A percentile compares a stretch with the other conserved stretches of the same genome.
Evolutionary conservation across 2,888 invertebrate genomes (phyloP).

Genomic region (Quadriops clusia): DNA sequence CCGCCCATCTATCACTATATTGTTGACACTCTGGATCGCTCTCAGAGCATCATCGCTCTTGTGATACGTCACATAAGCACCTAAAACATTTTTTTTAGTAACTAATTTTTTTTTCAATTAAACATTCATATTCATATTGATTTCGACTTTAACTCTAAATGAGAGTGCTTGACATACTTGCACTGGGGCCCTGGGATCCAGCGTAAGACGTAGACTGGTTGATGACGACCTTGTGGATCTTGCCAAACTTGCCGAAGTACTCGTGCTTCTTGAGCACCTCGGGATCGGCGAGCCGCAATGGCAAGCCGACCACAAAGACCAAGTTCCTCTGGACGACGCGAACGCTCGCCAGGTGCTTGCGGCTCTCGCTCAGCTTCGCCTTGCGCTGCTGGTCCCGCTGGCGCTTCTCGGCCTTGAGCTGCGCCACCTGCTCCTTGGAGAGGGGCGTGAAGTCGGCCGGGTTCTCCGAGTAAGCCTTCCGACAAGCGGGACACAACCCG

Average conservation of each 20-base stretch:
- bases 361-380: slow-evolving; percentile 89
- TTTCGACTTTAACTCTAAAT: no score
- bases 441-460: slow-evolving; percentile 98
- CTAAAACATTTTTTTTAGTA: no score
- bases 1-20: slow-evolving; percentile 89
- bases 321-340: slow-evolving; percentile 98
- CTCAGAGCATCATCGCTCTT: slow-evolving; percentile 84
- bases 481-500: slow-evolving; percentile 96
- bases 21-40: slow-evolving; percentile 96
- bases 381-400: slow-evolving; percentile 93
- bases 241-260: slow-evolving; percentile 99
- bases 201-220: slow-evolving; percentile 96
- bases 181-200: slow-evolving; percentile 83
- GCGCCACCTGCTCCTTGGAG: slow-evolving; percentile 83
- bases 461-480: slow-evolving; percentile 97
- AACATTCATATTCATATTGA: no score
- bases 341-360: slow-evolving; percentile 89
- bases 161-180: no score
- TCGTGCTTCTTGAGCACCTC: slow-evolving; percentile 96
- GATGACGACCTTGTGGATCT: slow-evolving; percentile 99
- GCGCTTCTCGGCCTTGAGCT: slow-evolving; percentile 89
- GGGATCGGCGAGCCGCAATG: slow-evolving; percentile 89
- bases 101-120: no score
- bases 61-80: slow-evolving; percentile 95
- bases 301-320: slow-evolving; percentile 97